These are phyloP conservation scores for Rugalucina vietnamica DNA, from an alignment of 2,888 invertebrate genomes.

Conservation along the genomic window DNA sequence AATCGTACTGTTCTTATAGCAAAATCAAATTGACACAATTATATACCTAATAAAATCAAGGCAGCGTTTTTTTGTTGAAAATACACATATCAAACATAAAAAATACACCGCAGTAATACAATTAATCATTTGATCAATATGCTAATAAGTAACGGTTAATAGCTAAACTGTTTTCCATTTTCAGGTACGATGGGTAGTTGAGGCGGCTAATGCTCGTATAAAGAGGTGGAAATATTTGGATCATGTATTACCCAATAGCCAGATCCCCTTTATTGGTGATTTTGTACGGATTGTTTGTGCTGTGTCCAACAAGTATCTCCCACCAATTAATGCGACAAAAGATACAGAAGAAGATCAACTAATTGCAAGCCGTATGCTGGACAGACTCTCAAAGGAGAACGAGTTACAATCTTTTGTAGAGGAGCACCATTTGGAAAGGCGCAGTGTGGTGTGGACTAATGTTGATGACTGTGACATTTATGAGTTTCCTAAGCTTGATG, in stretches of 20 bases:
- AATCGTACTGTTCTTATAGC: no score
- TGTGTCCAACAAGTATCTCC: neutral
- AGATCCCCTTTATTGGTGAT: neutral
- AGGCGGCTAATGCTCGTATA: neutral
- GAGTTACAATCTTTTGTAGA: constrained; percentile 18
- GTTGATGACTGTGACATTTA: neutral
- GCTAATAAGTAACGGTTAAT: no score
- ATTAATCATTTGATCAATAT: no score
- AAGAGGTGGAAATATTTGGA: neutral
- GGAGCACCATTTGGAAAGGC: constrained; percentile 6
- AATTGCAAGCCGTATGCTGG: constrained; percentile 8
- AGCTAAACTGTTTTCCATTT: no score
- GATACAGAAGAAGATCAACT: constrained; percentile 4
- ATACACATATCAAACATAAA: no score
- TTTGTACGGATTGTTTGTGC: neutral
- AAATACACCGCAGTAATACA: no score
- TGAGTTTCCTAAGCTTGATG: neutral
- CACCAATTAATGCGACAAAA: neutral
- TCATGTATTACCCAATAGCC: neutral
- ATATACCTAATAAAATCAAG: no score
- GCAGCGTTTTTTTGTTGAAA: no score
- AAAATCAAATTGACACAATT: no score
- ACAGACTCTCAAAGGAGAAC: neutral
- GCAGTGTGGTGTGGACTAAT: neutral
- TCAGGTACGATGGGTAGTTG: neutral